These are phyloP conservation scores for Botrylloides violaceus DNA, from an alignment of 23 tunicate genomes.

Conservation along the genomic window DNA sequence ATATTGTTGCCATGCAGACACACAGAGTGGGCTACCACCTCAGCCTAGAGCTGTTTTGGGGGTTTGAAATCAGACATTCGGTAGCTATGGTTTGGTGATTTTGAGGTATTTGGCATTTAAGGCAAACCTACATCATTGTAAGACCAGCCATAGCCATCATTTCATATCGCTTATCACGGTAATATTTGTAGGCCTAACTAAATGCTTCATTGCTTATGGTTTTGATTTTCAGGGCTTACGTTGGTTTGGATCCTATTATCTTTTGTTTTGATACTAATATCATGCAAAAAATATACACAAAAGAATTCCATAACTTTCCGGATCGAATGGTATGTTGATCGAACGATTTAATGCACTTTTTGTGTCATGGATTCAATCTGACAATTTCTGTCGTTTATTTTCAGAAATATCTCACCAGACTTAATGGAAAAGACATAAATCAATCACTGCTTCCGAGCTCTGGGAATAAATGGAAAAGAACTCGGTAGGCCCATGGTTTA, in stretches of 20 bases:
- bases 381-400: too few species aligned
- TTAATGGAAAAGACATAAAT: constrained; percentile 19
- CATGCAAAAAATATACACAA: constrained; percentile 6
- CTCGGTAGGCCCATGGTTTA: too few species aligned
- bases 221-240: not conserved
- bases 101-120: too few species aligned
- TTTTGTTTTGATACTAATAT: not conserved
- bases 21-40: too few species aligned
- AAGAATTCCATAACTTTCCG: constrained; percentile 19
- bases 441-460: not conserved
- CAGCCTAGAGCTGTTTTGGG: too few species aligned
- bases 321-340: not conserved
- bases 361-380: not conserved
- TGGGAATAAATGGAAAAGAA: constrained; percentile 17
- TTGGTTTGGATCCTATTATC: not conserved
- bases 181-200: too few species aligned
- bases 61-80: too few species aligned
- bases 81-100: too few species aligned
- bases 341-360: not conserved
- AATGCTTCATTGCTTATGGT: not conserved
- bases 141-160: too few species aligned
- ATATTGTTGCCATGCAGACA: too few species aligned
- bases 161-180: too few species aligned
- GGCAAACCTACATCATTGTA: too few species aligned
- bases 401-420: not conserved